These are phyloP conservation scores for Patella depressa DNA, from an alignment of 2,888 invertebrate species.

Conservation along the genomic window DNA sequence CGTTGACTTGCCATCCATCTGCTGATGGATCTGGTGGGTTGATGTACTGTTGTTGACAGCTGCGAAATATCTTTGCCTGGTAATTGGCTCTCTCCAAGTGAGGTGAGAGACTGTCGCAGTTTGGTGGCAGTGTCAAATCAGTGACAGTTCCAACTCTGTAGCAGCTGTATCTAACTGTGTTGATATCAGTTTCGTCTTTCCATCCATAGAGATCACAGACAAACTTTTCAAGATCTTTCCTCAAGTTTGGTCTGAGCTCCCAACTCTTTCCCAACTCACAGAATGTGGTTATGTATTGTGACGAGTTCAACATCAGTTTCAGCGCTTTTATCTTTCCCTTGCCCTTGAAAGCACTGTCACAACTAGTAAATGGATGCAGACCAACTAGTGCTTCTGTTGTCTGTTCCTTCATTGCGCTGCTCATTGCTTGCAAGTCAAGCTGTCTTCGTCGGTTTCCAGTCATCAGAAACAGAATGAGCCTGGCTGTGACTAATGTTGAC, in stretches of 20 bases:
- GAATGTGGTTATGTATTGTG: not conserved
- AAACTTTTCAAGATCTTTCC: not conserved
- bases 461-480: not conserved
- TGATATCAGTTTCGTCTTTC: too few species aligned
- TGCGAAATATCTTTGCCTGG: not conserved
- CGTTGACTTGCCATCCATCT: not conserved
- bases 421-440: not conserved
- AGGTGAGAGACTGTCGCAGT: not conserved
- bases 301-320: not conserved
- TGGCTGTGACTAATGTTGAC: not conserved
- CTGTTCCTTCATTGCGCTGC: not conserved
- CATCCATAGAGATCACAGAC: too few species aligned
- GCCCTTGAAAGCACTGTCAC: not conserved
- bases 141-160: not conserved
- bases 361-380: not conserved
- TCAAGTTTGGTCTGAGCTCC: not conserved
- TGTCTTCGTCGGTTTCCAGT: not conserved
- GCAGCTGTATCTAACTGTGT: not conserved
- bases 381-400: not conserved
- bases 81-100: not conserved
- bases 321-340: not conserved
- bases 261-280: not conserved
- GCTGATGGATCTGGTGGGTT: not conserved
- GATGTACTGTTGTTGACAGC: not conserved
- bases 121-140: not conserved